Base-by-base conservation (phyloP, 1,140 invertebrate species). In the Drosophila insularis region DNA sequence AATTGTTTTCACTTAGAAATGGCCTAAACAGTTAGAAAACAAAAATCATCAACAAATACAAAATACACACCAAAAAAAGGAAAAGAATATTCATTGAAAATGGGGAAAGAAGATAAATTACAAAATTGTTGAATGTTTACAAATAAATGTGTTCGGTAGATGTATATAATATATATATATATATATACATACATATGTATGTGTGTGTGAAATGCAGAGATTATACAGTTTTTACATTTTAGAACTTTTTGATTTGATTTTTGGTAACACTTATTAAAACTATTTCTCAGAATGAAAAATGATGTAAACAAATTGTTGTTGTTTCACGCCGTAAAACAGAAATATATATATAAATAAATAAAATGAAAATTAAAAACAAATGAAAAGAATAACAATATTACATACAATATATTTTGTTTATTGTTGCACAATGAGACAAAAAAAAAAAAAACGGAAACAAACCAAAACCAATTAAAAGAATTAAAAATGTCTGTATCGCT, bases 401-500 rank as follows among this genome's bases (percentile, higher is more conserved):
- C 70, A 70, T 58, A 58, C 60, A 61, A 32, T 71, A 77, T 76
- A 77, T 76, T 77, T 71, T 77, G 74, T 77, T 77, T 76, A 77
- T 66, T 77, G 74, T 77, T 76, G 74, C 74, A 77, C 74, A 77
- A 76, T 75, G 63, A 50, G 46, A 75, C 75, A 69, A 50, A 56
- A 23, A 75, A 54, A 53, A 58, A 40, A 39, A 32, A 59, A 40
- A 55, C 60, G 11, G 68, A 73, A 74, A 37, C 40, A 35, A 64
- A 46, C 32, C 32, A 63, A 73, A 40, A 68, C 37, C 39, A 74
- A 58, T 65, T 59, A 40, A 70, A 66, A 32, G 32, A 55, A 69
- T 14, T 11, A 23, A 27, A 71, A 73, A 74, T 77, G 71, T 74
- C 77, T 77, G 77, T 84, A 81, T 84, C 81, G 81, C 81, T 84